Evolutionary conservation across 2,888 invertebrate species (phyloP).

Genomic region (Scaptomyza flava): DNA sequence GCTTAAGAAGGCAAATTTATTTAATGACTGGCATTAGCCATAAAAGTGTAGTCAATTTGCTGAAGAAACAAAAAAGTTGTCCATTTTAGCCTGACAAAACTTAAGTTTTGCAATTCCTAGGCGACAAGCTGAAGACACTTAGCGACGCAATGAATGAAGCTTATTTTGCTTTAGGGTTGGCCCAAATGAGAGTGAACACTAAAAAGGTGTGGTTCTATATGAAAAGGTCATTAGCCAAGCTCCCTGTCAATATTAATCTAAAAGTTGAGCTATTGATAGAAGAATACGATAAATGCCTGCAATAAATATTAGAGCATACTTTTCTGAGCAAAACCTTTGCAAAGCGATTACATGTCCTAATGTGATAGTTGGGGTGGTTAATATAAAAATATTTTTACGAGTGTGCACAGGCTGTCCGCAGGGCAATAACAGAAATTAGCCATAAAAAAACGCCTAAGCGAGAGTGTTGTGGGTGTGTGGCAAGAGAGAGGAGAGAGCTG

Average conservation of each 20-base stretch:
- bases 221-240: not conserved
- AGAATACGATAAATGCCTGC: constrained; percentile 21
- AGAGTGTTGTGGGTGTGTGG: constrained; percentile 10
- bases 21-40: constrained; percentile 62
- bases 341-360: not conserved
- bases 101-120: constrained; percentile 52
- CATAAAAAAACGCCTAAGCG: constrained; percentile 64
- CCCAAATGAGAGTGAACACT: not conserved
- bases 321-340: constrained; percentile 28
- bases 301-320: constrained; percentile 42
- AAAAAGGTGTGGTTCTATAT: constrained; percentile 17
- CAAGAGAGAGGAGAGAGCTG: constrained; percentile 7
- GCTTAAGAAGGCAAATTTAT: constrained; percentile 69
- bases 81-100: constrained; percentile 35
- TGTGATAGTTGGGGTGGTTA: constrained; percentile 9
- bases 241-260: constrained; percentile 10
- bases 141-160: not conserved
- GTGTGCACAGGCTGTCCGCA: constrained; percentile 40
- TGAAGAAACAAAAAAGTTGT: not conserved
- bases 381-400: constrained; percentile 79
- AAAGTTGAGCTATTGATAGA: constrained; percentile 43
- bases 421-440: constrained; percentile 75
- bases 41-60: constrained; percentile 40
- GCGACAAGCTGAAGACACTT: constrained; percentile 46
- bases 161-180: not conserved